Percentiles rank a stretch among this genome's conserved stretches.
Evolutionary conservation across 2,113 vertebrate genomes (phyloP).

Genomic region (Phylloscopus trochiloides): DNA sequence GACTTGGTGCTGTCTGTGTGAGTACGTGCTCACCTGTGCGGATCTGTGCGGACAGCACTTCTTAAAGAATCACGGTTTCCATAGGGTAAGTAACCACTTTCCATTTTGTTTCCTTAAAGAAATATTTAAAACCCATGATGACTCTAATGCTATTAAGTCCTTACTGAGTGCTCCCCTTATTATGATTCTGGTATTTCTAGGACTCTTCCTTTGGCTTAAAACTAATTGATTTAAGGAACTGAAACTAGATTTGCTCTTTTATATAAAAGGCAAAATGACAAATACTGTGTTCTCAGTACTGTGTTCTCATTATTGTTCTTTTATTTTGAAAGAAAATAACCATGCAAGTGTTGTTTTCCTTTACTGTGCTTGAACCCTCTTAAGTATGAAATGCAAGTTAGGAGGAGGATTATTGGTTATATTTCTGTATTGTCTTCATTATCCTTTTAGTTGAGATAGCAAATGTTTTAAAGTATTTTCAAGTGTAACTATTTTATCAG

Average conservation of each 20-base stretch:
- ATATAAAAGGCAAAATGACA: not conserved
- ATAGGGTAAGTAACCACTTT: constrained; percentile 34
- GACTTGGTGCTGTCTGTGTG: not conserved
- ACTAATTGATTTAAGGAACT: not conserved
- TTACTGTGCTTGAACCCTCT: not conserved
- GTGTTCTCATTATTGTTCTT: not conserved
- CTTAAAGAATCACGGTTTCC: constrained; percentile 12
- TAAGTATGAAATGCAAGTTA: not conserved
- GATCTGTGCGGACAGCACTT: constrained; percentile 25
- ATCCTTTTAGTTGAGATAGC: not conserved
- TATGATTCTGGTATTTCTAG: not conserved
- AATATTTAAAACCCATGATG: not conserved
- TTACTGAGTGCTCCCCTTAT: not conserved
- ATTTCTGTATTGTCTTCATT: not conserved
- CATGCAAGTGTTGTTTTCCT: not conserved
- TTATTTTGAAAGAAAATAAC: not conserved
- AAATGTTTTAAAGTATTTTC: not conserved
- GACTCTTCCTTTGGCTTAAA: not conserved
- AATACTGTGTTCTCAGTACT: not conserved
- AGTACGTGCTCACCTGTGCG: constrained; percentile 25
- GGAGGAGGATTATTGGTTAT: not conserved
- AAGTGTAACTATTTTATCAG: not conserved
- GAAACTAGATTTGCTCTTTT: not conserved
- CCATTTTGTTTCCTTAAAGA: constrained; percentile 24
- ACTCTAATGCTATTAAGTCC: not conserved